Percentiles rank a stretch among this genome's conserved stretches.
Conservation (phyloP, 2,113 vertebrate genomes). For the Gadus macrocephalus region DNA sequence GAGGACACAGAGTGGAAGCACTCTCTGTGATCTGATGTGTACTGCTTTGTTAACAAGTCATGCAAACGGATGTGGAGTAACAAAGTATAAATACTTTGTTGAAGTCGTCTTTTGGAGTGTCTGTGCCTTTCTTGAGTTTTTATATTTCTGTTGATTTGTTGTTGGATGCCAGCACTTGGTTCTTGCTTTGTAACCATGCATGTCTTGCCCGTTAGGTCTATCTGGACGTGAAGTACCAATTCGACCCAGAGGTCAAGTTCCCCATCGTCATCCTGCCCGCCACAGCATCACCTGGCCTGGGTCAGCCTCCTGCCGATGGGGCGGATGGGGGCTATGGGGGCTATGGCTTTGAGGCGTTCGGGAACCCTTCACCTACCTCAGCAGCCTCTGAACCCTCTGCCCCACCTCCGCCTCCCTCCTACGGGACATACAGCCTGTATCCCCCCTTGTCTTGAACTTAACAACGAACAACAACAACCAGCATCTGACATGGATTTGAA, state of each 20-base stretch:
- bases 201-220: constrained; percentile 46
- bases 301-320: constrained; percentile 9
- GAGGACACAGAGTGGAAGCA: too few relatives aligned
- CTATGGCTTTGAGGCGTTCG: constrained; percentile 24
- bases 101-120: not conserved
- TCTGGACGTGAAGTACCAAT: constrained; percentile 58
- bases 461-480: too few relatives aligned
- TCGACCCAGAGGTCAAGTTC: constrained; percentile 63
- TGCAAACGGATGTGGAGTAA: too few relatives aligned
- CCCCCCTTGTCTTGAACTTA: not conserved
- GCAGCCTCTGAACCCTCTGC: not conserved
- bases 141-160: not conserved
- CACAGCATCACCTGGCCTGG: not conserved
- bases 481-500: too few relatives aligned
- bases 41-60: too few relatives aligned
- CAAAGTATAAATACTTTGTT: too few relatives aligned
- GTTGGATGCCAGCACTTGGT: not conserved
- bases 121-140: not conserved
- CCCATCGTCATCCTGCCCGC: constrained; percentile 46
- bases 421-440: constrained; percentile 23
- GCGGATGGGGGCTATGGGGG: not conserved
- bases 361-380: constrained; percentile 15
- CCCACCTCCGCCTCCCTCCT: constrained; percentile 33
- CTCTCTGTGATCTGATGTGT: too few relatives aligned
- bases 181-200: not conserved